A percentile compares a stretch with the other conserved stretches of the same genome.
These are phyloP conservation scores for Myiotriccus ornatus DNA, from an alignment of 2,797 vertebrate genomes.

Conservation along the genomic window DNA sequence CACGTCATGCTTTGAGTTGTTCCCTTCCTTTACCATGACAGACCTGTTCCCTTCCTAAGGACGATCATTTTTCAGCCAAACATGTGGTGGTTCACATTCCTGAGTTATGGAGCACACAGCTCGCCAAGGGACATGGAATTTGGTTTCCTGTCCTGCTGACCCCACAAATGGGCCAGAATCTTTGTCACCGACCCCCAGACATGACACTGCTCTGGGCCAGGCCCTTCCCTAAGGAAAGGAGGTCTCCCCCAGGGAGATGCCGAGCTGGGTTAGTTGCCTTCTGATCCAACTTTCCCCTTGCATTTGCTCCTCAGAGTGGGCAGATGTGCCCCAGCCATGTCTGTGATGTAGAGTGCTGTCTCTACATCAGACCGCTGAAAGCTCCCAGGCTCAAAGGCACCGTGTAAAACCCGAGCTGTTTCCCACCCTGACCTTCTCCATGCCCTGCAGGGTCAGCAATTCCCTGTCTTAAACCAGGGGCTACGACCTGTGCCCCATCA, in stretches of 20 bases:
- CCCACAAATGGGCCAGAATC: background rate
- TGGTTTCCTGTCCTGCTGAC: background rate
- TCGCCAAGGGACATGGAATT: background rate
- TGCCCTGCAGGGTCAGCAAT: background rate
- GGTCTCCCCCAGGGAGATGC: background rate
- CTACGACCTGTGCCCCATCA: background rate
- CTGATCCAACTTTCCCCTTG: background rate
- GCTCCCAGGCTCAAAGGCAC: background rate
- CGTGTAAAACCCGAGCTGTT: background rate
- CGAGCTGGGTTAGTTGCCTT: background rate
- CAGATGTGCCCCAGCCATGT: background rate
- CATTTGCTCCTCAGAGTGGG: background rate
- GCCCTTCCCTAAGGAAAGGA: background rate
- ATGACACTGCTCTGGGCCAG: background rate
- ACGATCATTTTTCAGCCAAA: slow-evolving; percentile 17
- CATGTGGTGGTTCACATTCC: background rate
- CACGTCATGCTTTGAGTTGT: background rate
- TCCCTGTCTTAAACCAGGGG: background rate
- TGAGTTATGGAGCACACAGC: background rate
- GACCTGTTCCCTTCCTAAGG: slow-evolving; percentile 12
- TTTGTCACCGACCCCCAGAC: background rate
- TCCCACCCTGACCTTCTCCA: background rate
- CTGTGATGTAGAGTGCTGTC: background rate
- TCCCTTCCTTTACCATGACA: background rate
- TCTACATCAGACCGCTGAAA: background rate